These are phyloP conservation scores for Rhinophrynus dorsalis DNA, from an alignment of 2,797 vertebrate genomes.

Conservation along the genomic window DNA sequence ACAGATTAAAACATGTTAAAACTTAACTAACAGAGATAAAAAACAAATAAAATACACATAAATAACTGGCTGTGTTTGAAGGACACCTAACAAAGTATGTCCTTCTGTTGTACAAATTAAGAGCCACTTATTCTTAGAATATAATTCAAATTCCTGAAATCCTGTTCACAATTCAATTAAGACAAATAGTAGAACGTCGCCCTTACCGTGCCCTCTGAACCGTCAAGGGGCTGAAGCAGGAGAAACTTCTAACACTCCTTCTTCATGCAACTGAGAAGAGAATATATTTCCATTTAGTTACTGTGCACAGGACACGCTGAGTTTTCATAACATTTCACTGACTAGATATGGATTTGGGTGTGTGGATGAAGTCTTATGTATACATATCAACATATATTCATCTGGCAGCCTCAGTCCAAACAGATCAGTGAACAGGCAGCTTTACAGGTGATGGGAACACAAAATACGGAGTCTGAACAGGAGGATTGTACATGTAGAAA, in stretches of 20 bases:
- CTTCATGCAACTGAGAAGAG: constrained; percentile 62
- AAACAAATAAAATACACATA: constrained; percentile 8
- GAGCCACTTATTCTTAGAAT: too few relatives aligned
- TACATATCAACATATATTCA: constrained; percentile 55
- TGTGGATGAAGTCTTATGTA: constrained; percentile 42
- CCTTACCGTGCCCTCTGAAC: constrained; percentile 65
- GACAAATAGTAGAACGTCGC: too few relatives aligned
- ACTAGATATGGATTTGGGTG: constrained; percentile 50
- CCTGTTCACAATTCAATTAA: too few relatives aligned
- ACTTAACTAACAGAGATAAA: too few relatives aligned
- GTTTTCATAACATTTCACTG: constrained; percentile 55
- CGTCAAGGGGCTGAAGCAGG: constrained; percentile 61
- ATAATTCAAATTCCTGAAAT: too few relatives aligned
- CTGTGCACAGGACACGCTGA: constrained; percentile 40
- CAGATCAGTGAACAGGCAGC: constrained; percentile 40
- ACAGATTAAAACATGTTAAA: too few relatives aligned
- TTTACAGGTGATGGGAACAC: constrained; percentile 28
- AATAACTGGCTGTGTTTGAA: not conserved
- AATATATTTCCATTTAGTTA: constrained; percentile 58
- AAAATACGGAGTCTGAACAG: not conserved
- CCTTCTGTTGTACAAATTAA: too few relatives aligned
- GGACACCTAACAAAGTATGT: too few relatives aligned
- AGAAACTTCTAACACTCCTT: constrained; percentile 65
- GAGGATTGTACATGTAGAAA: constrained; percentile 2
- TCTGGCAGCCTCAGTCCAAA: constrained; percentile 53